phyloP scores from a whole-genome alignment of 2,113 vertebrate genomes.

The Tamias sibiricus region DNA sequence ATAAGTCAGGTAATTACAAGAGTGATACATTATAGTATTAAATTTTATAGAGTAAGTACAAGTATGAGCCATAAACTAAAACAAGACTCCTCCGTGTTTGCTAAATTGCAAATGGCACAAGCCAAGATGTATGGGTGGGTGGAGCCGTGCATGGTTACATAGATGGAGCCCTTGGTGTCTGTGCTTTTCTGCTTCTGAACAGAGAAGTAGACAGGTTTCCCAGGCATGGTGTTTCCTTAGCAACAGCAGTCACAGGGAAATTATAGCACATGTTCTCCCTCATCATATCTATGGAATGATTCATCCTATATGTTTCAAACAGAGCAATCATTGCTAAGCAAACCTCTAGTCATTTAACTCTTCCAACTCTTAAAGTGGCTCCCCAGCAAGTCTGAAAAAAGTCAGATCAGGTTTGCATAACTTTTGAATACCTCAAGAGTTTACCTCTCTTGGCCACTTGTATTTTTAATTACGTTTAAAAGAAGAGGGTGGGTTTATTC shows the following conservation, averaged over 20 bases:
- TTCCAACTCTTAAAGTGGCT: background rate
- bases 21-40: background rate
- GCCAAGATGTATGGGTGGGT: background rate
- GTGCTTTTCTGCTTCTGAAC: background rate
- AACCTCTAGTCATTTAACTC: background rate
- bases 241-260: background rate
- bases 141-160: background rate
- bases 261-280: background rate
- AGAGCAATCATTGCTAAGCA: background rate
- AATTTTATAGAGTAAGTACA: background rate
- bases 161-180: background rate
- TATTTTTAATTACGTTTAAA: background rate
- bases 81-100: background rate
- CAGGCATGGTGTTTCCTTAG: constrained; percentile 9
- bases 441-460: background rate
- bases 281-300: background rate
- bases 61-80: background rate
- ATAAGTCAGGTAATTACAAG: background rate
- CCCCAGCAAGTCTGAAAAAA: background rate
- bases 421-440: background rate
- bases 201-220: background rate
- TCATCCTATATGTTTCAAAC: background rate
- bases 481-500: background rate
- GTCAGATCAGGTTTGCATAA: background rate
- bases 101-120: background rate